These are phyloP conservation scores for Saccostrea glomerata DNA, from an alignment of 1,140 invertebrate genomes.

Conservation along the genomic window DNA sequence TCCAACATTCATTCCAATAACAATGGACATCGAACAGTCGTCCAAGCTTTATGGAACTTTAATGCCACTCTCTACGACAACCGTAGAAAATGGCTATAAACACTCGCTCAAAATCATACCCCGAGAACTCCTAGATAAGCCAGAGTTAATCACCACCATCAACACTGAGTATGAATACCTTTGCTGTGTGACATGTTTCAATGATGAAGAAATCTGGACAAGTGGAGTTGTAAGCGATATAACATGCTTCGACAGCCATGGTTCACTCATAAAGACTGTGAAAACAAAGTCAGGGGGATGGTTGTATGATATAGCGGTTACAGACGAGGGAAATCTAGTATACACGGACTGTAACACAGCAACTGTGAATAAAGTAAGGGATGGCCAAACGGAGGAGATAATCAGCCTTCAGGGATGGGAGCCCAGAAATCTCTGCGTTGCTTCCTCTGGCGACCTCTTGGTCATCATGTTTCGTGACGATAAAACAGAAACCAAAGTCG, in stretches of 20 bases:
- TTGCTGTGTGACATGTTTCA: neutral
- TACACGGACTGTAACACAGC: neutral
- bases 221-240: neutral
- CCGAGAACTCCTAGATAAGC: neutral
- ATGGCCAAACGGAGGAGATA: neutral
- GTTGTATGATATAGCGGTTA: neutral
- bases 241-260: neutral
- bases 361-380: neutral
- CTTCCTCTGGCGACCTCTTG: neutral
- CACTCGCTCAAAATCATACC: too few species aligned
- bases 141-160: neutral
- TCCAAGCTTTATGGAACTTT: neutral
- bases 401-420: neutral
- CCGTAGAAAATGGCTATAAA: neutral
- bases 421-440: neutral
- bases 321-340: neutral
- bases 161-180: neutral
- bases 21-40: neutral
- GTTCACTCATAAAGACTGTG: neutral
- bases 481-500: neutral
- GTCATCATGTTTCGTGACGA: neutral
- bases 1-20: conserved; percentile 1
- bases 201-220: neutral
- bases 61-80: neutral
- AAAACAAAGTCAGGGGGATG: neutral